Percentiles rank a stretch among this genome's conserved stretches.
These are phyloP conservation scores for Picus viridis DNA, from an alignment of 2,797 vertebrate species.

Conservation along the genomic window DNA sequence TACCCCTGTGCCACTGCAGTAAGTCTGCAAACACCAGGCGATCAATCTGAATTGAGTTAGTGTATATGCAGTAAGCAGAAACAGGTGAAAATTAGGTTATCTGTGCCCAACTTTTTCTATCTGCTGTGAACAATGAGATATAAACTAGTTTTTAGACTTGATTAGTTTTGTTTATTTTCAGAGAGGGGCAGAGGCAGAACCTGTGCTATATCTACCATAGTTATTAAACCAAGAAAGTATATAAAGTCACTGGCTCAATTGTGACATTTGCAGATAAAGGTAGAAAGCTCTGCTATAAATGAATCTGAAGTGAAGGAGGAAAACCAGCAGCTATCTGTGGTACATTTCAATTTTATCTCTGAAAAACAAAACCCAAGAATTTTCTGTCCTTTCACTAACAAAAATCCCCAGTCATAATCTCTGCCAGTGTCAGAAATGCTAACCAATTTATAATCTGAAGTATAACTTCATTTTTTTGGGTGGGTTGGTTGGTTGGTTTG, in stretches of 20 bases:
- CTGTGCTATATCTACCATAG: constrained; percentile 47
- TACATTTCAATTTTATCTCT: constrained; percentile 26
- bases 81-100: constrained; percentile 85
- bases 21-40: constrained; percentile 76
- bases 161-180: constrained; percentile 75
- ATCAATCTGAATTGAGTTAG: constrained; percentile 84
- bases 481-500: not conserved
- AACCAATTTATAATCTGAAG: not conserved
- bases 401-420: not conserved
- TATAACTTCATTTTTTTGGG: not conserved
- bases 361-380: not conserved
- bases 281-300: constrained; percentile 44
- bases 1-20: constrained; percentile 68
- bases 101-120: constrained; percentile 76
- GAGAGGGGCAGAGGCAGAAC: constrained; percentile 48
- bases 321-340: not conserved
- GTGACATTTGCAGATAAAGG: constrained; percentile 53
- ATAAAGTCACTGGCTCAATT: constrained; percentile 23
- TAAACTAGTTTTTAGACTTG: constrained; percentile 78
- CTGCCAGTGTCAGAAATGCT: not conserved
- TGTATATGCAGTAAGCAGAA: constrained; percentile 80
- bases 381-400: not conserved
- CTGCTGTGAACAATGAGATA: constrained; percentile 76
- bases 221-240: constrained; percentile 61
- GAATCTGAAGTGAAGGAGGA: constrained; percentile 46